Conservation (phyloP, 2,888 invertebrate genomes). For the Heteromyza rotundicornis region DNA sequence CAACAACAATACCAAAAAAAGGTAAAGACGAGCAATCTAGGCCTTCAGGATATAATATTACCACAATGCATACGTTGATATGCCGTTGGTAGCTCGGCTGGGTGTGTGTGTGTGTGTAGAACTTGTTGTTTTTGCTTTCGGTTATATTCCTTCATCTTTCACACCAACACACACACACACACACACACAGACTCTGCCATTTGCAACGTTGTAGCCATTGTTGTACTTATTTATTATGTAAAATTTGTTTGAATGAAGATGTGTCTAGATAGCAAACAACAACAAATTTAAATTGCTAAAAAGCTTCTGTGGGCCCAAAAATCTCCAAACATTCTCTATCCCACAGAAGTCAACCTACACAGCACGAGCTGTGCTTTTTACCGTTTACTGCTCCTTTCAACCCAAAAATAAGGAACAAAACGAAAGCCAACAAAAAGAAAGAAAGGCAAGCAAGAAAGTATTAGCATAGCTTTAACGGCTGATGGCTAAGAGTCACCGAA, state of each 20-base stretch:
- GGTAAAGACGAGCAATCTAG: neutral
- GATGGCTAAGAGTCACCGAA: too few relatives aligned
- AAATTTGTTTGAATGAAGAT: conserved; percentile 25
- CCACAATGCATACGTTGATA: neutral
- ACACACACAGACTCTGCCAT: neutral
- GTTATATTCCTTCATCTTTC: conserved; percentile 1
- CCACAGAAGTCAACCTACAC: too few relatives aligned
- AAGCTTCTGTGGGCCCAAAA: conserved; percentile 29
- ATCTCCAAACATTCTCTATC: too few relatives aligned
- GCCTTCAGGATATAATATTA: conserved; percentile 1
- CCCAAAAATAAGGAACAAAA: too few relatives aligned
- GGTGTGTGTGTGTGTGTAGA: neutral
- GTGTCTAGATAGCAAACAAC: conserved; percentile 27
- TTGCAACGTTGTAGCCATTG: conserved; percentile 10
- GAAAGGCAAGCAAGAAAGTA: too few relatives aligned
- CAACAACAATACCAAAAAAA: neutral
- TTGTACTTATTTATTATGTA: conserved; percentile 23
- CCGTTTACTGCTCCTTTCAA: too few relatives aligned
- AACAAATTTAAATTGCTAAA: conserved; percentile 51
- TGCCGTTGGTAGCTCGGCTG: too few relatives aligned
- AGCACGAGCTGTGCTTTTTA: too few relatives aligned
- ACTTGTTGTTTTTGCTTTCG: conserved; percentile 5
- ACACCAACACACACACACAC: conserved; percentile 20
- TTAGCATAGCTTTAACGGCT: too few relatives aligned
- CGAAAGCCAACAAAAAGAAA: too few relatives aligned